Base-by-base conservation (phyloP, 2,113 vertebrate species). In the Tragulus kanchil region DNA sequence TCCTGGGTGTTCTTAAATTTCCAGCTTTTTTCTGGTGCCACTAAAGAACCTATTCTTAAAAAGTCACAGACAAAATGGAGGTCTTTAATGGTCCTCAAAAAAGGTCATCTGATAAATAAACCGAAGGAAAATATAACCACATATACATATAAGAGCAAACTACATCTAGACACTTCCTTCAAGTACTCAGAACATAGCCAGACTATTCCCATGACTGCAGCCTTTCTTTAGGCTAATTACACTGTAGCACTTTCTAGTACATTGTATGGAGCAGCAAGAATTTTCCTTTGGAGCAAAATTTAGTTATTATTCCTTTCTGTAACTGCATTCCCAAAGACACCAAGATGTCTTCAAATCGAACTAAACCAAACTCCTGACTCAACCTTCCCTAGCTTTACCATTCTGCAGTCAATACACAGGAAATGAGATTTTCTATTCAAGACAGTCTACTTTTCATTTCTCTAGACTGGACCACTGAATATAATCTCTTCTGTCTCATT, bases 81-180 rank as follows among this genome's bases (percentile, higher is more conserved):
- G 31, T 62, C 36, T n/a, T n/a, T 61, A 93, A 94, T 48, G 36
- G 42, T 84, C 50, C 10, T 13, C n/a, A 89, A 56, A 81, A 90
- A n/a, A 92, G 42, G 52, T 92, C 56, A 69, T 31, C 48, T 85
- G 12, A 36, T 79, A 96, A 78, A 75, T 21, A 92, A 85, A 62
- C 5, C 58, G 12, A 83, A 89, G 31, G 82, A 89, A 87, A 88
- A 31, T 15, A 87, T 65, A 59, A 31, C 10, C 85, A 87, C 16
- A 69, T 42, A 31, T 1, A 62, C 58, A 90, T 28, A 77, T 3
- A 28, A 89, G 11, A 92, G 69, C 61, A 82, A 89, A 92, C 54
- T 64, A 71, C 8, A 86, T 28, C 21, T 82, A 86, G 6, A 4
- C 21, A 61, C 36, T 81, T 54, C 71, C 69, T 96, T 93, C 67